phyloP scores from a whole-genome alignment of 2,113 vertebrate species.

The Proteles cristata region DNA sequence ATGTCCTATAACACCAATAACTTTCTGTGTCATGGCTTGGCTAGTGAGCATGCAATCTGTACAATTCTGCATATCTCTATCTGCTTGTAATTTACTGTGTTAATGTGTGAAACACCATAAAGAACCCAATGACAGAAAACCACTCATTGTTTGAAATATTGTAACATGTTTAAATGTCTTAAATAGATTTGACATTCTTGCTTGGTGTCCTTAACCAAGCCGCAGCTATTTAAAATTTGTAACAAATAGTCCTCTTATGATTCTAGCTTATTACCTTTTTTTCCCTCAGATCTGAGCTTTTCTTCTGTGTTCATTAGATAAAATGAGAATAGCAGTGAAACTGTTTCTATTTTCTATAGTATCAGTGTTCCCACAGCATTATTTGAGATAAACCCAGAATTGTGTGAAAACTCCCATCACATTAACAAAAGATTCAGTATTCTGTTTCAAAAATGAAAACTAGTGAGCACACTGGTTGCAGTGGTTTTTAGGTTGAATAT shows the following conservation, averaged over 20 bases:
- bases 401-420: neutral
- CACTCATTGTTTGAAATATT: slow-evolving; percentile 38
- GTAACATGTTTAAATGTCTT: slow-evolving; percentile 47
- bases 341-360: slow-evolving; percentile 29
- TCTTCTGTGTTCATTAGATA: slow-evolving; percentile 63
- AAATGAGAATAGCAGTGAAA: slow-evolving; percentile 35
- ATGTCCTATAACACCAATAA: slow-evolving; percentile 51
- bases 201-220: slow-evolving; percentile 42
- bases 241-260: neutral
- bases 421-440: slow-evolving; percentile 36
- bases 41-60: slow-evolving; percentile 78
- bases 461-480: neutral
- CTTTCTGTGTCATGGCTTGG: slow-evolving; percentile 75
- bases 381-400: slow-evolving; percentile 50
- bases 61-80: slow-evolving; percentile 72
- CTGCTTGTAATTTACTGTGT: slow-evolving; percentile 73
- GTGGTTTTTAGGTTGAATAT: slow-evolving; percentile 1
- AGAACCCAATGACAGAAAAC: slow-evolving; percentile 30
- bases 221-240: slow-evolving; percentile 52
- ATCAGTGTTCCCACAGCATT: slow-evolving; percentile 42
- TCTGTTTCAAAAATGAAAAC: slow-evolving; percentile 30
- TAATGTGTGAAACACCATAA: slow-evolving; percentile 62
- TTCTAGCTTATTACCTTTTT: slow-evolving; percentile 38
- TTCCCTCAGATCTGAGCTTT: neutral
- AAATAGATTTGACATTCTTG: slow-evolving; percentile 22